Base-by-base conservation (phyloP, 2,888 invertebrate genomes). In the Cosmia pyralina region DNA sequence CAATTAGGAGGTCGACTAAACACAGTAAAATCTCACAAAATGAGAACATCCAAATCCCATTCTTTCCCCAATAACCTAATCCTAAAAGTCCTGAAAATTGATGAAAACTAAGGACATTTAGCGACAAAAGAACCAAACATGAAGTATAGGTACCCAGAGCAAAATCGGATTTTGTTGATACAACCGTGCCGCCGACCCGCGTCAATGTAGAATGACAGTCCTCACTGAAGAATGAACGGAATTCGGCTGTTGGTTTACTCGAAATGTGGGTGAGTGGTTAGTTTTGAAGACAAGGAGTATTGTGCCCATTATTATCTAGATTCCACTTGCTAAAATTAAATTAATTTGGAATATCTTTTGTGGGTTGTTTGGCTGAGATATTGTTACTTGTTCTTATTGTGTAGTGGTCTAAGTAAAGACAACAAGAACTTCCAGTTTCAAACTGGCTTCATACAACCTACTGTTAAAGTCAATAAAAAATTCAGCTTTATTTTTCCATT, bases 81-180 rank as follows among this genome's bases (percentile, higher is more conserved):
- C 53, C 34, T 13, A n/a, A 73, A 67, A 58, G 10, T 41, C 34
- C 15, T 22, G 13, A 50, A 57, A 81, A 79, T 17, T 38, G 11
- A 46, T 59, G 48, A 57, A 57, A 83, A 75, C 64, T 68, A 70
- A 60, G 57, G 52, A 65, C 53, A 63, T 80, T 67, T 55, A 70
- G 82, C 79, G 80, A 86, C 79, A 76, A 82, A 83, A 79, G 84
- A 88, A 86, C 73, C 73, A 81, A 80, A 65, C 84, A 84, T 85
- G 82, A 87, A 87, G 87, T 75, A 53, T 48, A n/a, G n/a, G n/a
- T n/a, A 59, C 19, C 70, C 65, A 89, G 87, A 89, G 87, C 85
- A 85, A 87, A 89, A 88, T 88, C 86, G 77, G 88, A 90, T 90
- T 90, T 87, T 69, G 84, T 87, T 75, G 72, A 82, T 72, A 72